Conservation (phyloP, 2,888 invertebrate genomes). For the Ctenicera cuprea region DNA sequence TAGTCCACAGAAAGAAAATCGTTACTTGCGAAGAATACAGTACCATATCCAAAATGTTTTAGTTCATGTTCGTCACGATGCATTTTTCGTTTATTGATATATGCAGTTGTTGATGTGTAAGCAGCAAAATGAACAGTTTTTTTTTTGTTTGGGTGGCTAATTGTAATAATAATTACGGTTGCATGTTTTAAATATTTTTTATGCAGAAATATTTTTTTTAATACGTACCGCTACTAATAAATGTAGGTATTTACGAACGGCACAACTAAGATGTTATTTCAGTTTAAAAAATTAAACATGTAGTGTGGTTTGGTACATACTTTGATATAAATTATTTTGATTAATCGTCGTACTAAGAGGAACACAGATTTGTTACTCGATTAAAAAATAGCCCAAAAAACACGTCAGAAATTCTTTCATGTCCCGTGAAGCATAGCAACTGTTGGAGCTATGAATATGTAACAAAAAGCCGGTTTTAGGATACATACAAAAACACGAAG, state of each 20-base stretch:
- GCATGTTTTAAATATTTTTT: too few relatives aligned
- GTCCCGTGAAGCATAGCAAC: conserved; percentile 59
- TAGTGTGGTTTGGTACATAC: neutral
- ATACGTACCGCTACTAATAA: too few relatives aligned
- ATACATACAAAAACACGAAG: conserved; percentile 54
- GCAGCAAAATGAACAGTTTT: too few relatives aligned
- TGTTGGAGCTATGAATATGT: conserved; percentile 63
- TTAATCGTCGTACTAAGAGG: neutral
- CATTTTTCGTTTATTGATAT: neutral
- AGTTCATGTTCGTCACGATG: conserved; percentile 20
- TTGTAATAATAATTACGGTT: too few relatives aligned
- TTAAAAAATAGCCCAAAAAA: conserved; percentile 38
- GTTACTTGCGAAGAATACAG: conserved; percentile 71
- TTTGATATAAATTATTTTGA: conserved; percentile 20
- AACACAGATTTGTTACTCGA: conserved; percentile 4
- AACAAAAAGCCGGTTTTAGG: conserved; percentile 63
- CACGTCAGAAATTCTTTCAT: conserved; percentile 57
- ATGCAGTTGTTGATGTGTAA: too few relatives aligned
- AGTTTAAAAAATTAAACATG: neutral
- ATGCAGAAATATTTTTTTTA: too few relatives aligned
- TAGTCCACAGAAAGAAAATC: conserved; percentile 71
- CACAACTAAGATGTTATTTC: neutral
- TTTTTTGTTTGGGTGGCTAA: too few relatives aligned
- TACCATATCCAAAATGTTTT: conserved; percentile 55
- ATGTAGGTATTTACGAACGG: too few relatives aligned